Percentiles rank a stretch among this genome's conserved stretches.
Evolutionary conservation across 2,113 vertebrate genomes (phyloP).

Genomic region (Acrocephalus kingi): DNA sequence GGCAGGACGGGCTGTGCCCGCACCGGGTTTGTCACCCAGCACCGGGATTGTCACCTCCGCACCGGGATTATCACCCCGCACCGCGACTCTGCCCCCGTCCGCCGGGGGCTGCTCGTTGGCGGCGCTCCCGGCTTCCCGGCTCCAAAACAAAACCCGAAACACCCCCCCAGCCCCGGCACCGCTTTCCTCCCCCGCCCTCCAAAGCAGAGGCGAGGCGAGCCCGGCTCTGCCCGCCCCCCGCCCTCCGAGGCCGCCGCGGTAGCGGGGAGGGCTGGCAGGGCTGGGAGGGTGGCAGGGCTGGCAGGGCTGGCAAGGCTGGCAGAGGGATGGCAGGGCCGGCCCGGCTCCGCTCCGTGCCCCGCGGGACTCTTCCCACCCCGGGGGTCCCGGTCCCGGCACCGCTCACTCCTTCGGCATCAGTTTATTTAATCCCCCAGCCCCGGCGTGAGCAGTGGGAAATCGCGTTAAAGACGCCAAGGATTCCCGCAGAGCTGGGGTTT

Average conservation of each 20-base stretch:
- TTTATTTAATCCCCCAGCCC: too few relatives aligned
- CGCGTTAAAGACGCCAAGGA: not conserved
- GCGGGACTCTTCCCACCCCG: not conserved
- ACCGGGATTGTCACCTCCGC: not conserved
- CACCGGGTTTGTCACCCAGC: not conserved
- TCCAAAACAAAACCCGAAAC: conserved; percentile 61
- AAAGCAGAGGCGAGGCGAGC: conserved; percentile 56
- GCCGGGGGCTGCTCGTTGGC: not conserved
- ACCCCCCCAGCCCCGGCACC: not conserved
- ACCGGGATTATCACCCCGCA: not conserved
- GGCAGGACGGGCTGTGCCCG: not conserved
- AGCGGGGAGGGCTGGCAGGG: too few relatives aligned
- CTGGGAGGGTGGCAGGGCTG: not conserved
- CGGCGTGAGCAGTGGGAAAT: not conserved
- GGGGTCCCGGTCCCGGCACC: too few relatives aligned
- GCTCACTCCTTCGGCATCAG: not conserved
- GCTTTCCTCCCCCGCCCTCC: not conserved
- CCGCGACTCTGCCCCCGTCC: not conserved
- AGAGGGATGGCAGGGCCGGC: not conserved
- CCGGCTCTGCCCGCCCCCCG: conserved; percentile 37
- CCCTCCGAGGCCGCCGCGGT: not conserved
- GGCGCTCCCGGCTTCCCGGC: conserved; percentile 53
- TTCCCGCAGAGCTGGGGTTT: not conserved
- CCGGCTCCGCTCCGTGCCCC: not conserved
- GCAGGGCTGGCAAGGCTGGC: too few relatives aligned